phyloP scores from a whole-genome alignment of 2,888 invertebrate genomes.

The Apoderus coryli region DNA sequence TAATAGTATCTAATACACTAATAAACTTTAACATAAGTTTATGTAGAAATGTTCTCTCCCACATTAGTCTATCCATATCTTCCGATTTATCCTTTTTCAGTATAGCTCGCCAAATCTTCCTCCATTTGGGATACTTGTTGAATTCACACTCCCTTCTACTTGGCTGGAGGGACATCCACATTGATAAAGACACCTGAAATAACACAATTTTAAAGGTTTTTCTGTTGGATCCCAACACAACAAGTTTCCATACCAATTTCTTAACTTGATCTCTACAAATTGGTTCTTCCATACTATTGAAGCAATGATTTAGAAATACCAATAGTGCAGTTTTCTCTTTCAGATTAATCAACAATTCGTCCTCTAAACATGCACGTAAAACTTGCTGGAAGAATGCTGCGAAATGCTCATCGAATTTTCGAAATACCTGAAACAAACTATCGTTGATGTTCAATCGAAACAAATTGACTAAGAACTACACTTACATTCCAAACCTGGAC shows the following conservation, averaged over 20 bases:
- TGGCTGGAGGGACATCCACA: constrained; percentile 84
- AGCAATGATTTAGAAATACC: constrained; percentile 89
- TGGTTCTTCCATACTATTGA: constrained; percentile 94
- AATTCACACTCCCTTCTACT: constrained; percentile 76
- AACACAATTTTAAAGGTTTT: no score
- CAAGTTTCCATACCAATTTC: no score
- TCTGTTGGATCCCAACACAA: no score
- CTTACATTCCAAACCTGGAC: constrained; percentile 88
- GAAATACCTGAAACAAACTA: constrained; percentile 52
- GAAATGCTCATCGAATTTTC: constrained; percentile 61
- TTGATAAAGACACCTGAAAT: constrained; percentile 86
- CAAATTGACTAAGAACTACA: constrained; percentile 3
- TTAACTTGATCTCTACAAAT: constrained; percentile 83
- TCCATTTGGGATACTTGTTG: constrained; percentile 73
- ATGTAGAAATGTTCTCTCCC: constrained; percentile 80
- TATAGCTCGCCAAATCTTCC: constrained; percentile 81
- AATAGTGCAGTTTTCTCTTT: constrained; percentile 79
- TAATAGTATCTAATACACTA: constrained; percentile 60
- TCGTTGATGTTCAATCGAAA: neutral
- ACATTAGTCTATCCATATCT: constrained; percentile 50
- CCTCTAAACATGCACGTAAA: constrained; percentile 55
- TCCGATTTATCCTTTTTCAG: constrained; percentile 72
- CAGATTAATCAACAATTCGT: constrained; percentile 36
- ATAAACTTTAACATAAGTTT: constrained; percentile 80
- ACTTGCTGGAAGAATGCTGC: constrained; percentile 72